phyloP scores from a whole-genome alignment of 2,797 vertebrate genomes.

The Meriones psammophilus region DNA sequence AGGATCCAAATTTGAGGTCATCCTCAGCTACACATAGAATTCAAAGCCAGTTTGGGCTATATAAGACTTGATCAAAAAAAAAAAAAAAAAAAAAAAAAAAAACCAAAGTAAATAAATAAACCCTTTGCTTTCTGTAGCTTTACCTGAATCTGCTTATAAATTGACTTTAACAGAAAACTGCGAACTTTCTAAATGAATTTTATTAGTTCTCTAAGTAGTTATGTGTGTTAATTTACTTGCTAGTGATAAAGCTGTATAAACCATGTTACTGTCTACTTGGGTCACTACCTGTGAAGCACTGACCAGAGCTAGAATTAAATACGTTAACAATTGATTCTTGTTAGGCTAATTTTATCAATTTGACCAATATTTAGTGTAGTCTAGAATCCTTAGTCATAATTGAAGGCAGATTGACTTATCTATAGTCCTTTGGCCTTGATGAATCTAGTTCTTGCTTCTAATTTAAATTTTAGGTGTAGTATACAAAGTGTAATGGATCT shows the following conservation, averaged over 20 bases:
- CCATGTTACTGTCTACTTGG: slow-evolving; percentile 34
- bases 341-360: slow-evolving; percentile 29
- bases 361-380: slow-evolving; percentile 38
- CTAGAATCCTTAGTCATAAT: slow-evolving; percentile 54
- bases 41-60: neutral
- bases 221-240: neutral
- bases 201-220: neutral
- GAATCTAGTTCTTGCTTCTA: neutral
- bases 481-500: neutral
- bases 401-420: neutral
- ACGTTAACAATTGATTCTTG: slow-evolving; percentile 40
- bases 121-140: slow-evolving; percentile 46
- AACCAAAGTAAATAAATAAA: neutral
- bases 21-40: neutral
- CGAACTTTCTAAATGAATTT: slow-evolving; percentile 63
- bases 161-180: slow-evolving; percentile 41
- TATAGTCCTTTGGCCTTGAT: neutral
- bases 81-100: neutral
- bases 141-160: slow-evolving; percentile 39
- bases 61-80: neutral
- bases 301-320: neutral
- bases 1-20: neutral
- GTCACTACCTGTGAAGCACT: neutral
- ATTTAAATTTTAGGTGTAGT: neutral
- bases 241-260: too few species aligned